Conservation (phyloP, 2,888 invertebrate genomes). For the Hirtodrosophila duncani region DNA sequence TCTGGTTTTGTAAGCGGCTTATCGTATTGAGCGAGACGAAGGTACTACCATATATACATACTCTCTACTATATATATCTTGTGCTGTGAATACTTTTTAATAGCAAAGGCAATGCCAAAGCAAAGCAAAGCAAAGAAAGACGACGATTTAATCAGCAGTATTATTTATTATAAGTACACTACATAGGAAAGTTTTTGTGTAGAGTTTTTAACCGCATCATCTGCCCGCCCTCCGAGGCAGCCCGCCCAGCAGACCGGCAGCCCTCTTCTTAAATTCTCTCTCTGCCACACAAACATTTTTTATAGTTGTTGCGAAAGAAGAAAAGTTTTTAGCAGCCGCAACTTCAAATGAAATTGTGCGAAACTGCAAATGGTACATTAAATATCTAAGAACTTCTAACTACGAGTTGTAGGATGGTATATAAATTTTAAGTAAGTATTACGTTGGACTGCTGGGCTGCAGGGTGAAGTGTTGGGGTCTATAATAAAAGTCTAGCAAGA, state of each 20-base stretch:
- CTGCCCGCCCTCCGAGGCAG: background rate
- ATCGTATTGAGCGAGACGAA: slow-evolving; percentile 68
- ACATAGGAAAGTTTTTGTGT: slow-evolving; percentile 53
- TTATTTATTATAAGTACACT: slow-evolving; percentile 71
- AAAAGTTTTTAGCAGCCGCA: slow-evolving; percentile 51
- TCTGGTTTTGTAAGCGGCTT: slow-evolving; percentile 65
- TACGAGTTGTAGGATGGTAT: too few relatives aligned
- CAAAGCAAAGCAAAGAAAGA: slow-evolving; percentile 44
- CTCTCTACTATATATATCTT: too few relatives aligned
- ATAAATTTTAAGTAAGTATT: too few relatives aligned
- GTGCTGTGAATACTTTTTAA: slow-evolving; percentile 70
- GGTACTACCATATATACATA: too few relatives aligned
- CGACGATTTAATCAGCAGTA: slow-evolving; percentile 67
- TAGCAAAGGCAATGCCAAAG: too few relatives aligned
- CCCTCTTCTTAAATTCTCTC: background rate
- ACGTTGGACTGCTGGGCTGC: too few relatives aligned
- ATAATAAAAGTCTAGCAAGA: too few relatives aligned
- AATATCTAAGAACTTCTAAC: slow-evolving; percentile 46
- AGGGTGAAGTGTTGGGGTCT: too few relatives aligned
- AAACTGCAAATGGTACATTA: slow-evolving; percentile 44
- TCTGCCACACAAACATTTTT: too few relatives aligned
- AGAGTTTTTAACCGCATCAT: slow-evolving; percentile 25
- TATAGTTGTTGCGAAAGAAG: slow-evolving; percentile 5
- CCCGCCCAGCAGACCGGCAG: background rate
- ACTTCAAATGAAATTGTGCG: slow-evolving; percentile 49